Evolutionary conservation across 2,888 invertebrate genomes (phyloP).

Genomic region (Metallyticus violacea): DNA sequence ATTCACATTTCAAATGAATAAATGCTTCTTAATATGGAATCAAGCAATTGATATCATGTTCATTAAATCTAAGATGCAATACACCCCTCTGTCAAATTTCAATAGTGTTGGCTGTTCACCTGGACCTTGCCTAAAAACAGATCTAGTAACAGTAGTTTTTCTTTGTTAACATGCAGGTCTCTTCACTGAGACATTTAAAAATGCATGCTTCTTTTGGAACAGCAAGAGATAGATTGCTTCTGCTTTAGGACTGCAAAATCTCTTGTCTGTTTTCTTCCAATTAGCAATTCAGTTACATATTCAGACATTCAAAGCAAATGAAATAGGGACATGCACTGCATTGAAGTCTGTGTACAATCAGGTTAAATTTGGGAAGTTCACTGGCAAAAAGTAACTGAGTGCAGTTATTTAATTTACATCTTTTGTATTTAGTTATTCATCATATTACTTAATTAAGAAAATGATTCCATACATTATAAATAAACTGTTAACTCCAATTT

Average conservation of each 20-base stretch:
- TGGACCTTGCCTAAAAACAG: not conserved
- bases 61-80: too few relatives aligned
- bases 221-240: not conserved
- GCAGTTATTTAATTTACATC: not conserved
- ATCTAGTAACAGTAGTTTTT: not conserved
- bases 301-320: not conserved
- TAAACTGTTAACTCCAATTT: too few relatives aligned
- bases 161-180: not conserved
- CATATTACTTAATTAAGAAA: too few relatives aligned
- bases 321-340: not conserved
- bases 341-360: not conserved
- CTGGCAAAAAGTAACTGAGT: not conserved
- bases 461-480: too few relatives aligned
- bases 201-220: not conserved
- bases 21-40: not conserved
- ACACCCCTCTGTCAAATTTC: too few relatives aligned
- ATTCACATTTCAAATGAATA: not conserved
- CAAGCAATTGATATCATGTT: not conserved
- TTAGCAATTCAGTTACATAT: not conserved
- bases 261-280: not conserved
- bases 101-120: not conserved
- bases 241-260: not conserved
- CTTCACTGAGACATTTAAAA: not conserved
- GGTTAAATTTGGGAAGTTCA: not conserved
- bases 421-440: too few relatives aligned